Evolutionary conservation across 2,888 invertebrate genomes (phyloP).

Genomic region (Silvanus unidentatus): DNA sequence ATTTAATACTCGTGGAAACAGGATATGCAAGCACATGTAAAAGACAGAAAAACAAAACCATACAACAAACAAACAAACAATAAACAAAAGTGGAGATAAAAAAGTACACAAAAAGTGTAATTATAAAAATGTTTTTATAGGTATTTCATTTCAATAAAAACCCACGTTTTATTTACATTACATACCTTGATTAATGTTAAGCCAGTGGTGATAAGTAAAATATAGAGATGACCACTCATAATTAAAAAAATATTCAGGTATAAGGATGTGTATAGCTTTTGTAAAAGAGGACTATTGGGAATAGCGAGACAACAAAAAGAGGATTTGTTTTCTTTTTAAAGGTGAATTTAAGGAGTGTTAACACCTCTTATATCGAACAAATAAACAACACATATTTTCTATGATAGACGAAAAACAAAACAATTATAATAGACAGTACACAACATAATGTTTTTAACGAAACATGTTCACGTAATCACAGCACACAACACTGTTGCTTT

Average conservation of each 20-base stretch:
- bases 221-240: conserved; percentile 17
- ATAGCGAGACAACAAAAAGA: neutral
- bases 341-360: neutral
- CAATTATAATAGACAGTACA: neutral
- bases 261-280: neutral
- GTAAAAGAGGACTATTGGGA: no score
- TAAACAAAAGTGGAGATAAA: neutral
- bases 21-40: neutral
- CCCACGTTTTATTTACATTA: neutral
- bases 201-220: conserved; percentile 18
- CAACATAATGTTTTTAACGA: neutral
- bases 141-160: neutral
- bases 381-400: neutral
- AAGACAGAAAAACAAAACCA: neutral
- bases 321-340: neutral
- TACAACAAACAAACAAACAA: neutral
- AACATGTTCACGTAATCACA: neutral
- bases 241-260: conserved; percentile 7
- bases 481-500: neutral
- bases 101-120: no score
- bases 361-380: neutral
- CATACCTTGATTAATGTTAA: conserved; percentile 21
- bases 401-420: neutral
- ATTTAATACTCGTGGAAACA: conserved; percentile 1
- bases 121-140: no score